A percentile compares a stretch with the other conserved stretches of the same genome.
Conservation (phyloP, 1,140 invertebrate species). For the Listronotus bonariensis region DNA sequence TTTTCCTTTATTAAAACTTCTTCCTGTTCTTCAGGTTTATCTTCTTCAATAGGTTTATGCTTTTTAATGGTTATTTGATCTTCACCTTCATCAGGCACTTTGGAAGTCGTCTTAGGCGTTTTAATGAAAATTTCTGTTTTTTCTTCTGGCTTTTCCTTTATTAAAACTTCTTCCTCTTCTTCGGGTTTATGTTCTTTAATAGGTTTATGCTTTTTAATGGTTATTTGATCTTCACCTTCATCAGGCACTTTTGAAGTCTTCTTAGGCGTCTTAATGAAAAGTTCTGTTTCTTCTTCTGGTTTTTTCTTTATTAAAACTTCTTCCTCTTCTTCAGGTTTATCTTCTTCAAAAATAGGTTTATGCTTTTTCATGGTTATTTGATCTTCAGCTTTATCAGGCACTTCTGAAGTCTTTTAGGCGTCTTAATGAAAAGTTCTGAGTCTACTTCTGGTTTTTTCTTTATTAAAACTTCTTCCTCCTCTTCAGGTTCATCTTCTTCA, state of each 20-base stretch:
- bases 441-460: constrained; percentile 45
- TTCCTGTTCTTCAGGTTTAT: constrained; percentile 12
- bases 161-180: constrained; percentile 19
- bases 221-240: constrained; percentile 41
- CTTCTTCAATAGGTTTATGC: constrained; percentile 27
- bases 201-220: constrained; percentile 40
- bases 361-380: constrained; percentile 36
- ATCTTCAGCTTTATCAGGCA: constrained; percentile 27
- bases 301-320: constrained; percentile 19
- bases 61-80: constrained; percentile 46
- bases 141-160: constrained; percentile 43
- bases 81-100: constrained; percentile 30
- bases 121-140: constrained; percentile 25
- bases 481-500: constrained; percentile 30
- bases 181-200: constrained; percentile 28
- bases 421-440: constrained; percentile 20
- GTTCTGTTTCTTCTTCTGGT: constrained; percentile 46
- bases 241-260: constrained; percentile 19
- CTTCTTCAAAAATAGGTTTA: constrained; percentile 27
- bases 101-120: constrained; percentile 16
- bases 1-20: constrained; percentile 19
- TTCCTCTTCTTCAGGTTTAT: constrained; percentile 13
- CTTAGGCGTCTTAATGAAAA: constrained; percentile 17
- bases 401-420: constrained; percentile 14
- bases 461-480: constrained; percentile 15